Percentiles rank a stretch among this genome's conserved stretches.
These are phyloP conservation scores for Drosophila sp. DNA, from an alignment of 1,140 invertebrate genomes.

Conservation along the genomic window DNA sequence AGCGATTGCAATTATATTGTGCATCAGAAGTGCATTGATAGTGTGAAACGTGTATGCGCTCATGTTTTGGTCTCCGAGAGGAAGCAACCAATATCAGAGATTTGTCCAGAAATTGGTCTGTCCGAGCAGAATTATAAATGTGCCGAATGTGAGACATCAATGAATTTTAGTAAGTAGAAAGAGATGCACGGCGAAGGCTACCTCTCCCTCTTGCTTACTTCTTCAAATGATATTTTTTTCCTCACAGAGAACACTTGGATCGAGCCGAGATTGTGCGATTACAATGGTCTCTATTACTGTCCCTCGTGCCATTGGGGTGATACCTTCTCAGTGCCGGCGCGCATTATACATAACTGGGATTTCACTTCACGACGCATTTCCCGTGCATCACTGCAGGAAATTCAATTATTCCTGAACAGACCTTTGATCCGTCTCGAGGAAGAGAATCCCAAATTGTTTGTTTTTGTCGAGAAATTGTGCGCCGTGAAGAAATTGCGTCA, in stretches of 20 bases:
- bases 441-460: constrained; percentile 93
- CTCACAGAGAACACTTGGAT: constrained; percentile 85
- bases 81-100: constrained; percentile 89
- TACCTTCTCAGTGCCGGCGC: constrained; percentile 90
- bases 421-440: constrained; percentile 92
- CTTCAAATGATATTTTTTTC: background rate
- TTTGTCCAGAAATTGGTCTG: constrained; percentile 92
- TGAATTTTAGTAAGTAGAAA: constrained; percentile 89
- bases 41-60: constrained; percentile 89
- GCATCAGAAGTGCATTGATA: constrained; percentile 91
- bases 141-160: constrained; percentile 89
- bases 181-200: background rate
- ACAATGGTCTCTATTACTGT: constrained; percentile 95
- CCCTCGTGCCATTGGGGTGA: constrained; percentile 95
- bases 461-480: constrained; percentile 92
- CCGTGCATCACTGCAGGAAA: constrained; percentile 85
- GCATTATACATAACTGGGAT: constrained; percentile 97
- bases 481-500: constrained; percentile 86
- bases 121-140: constrained; percentile 91
- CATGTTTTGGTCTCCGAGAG: constrained; percentile 90
- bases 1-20: constrained; percentile 88
- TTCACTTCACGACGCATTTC: constrained; percentile 87
- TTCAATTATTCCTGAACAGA: constrained; percentile 85
- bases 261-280: constrained; percentile 93
- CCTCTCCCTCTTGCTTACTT: no score